Percentiles rank a stretch among this genome's conserved stretches.
Evolutionary conservation across 1,140 invertebrate genomes (phyloP).

Genomic region (Euglossa dilemma): DNA sequence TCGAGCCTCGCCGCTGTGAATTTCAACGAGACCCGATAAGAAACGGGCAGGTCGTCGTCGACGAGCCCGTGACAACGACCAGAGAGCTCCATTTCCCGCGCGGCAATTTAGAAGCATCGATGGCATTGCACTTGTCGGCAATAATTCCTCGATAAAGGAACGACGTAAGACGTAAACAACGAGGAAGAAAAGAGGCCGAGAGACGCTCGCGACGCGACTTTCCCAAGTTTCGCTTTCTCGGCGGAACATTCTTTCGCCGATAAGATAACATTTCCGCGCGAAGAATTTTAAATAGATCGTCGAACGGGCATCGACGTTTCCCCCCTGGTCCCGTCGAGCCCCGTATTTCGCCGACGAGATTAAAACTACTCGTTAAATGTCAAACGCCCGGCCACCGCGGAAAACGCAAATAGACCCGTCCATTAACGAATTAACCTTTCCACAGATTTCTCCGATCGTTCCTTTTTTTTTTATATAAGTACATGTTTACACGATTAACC

Average conservation of each 20-base stretch:
- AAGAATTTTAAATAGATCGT: constrained; percentile 50
- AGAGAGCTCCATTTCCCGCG: neutral
- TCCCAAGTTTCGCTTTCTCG: constrained; percentile 36
- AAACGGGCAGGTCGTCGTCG: neutral
- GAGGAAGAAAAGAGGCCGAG: neutral
- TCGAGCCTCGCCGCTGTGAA: neutral
- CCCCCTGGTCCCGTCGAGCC: neutral
- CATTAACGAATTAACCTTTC: neutral
- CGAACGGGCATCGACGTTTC: constrained; percentile 14
- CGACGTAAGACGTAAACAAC: constrained; percentile 28
- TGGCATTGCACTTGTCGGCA: constrained; percentile 27
- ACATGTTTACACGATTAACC: no score
- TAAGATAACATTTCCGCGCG: constrained; percentile 48
- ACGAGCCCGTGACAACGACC: neutral
- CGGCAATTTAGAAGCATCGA: neutral
- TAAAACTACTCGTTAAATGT: constrained; percentile 24
- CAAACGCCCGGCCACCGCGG: neutral
- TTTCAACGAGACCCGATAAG: neutral
- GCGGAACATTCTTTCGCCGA: constrained; percentile 36
- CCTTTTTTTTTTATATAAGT: no score
- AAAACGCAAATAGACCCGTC: neutral
- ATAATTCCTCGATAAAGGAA: constrained; percentile 37
- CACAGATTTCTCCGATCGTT: neutral
- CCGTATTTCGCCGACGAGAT: constrained; percentile 1
- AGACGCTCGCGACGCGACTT: constrained; percentile 15